Base-by-base conservation (phyloP, 2,888 invertebrate genomes). In the Cephus runcator region DNA sequence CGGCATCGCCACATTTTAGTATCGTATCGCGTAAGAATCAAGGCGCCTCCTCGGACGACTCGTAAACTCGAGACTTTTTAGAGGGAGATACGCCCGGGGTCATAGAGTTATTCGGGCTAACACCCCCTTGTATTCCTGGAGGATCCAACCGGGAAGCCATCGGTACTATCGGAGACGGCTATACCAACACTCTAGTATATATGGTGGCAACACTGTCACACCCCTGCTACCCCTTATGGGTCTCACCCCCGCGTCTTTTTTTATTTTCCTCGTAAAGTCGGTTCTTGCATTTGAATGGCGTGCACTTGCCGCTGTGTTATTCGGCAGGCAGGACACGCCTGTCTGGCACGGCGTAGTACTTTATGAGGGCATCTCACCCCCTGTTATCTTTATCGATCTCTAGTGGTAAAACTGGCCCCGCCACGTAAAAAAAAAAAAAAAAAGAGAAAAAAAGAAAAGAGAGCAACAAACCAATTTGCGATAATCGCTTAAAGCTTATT, bases 51-150 rank as follows among this genome's bases (percentile, higher is more conserved):
- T 79, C 80, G 82, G 79, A 79, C 76, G 78, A 82, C 82, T 83
- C 83, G 83, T 83, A 83, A 86, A 87, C 81, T 80, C 78, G 83
- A 81, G 83, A 82, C 81, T 82, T 83, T 82, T 81, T 79, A 77
- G 79, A 74, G 77, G 77, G 3, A 40, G 40, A 40, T 73, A 78
- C 82, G 80, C 79, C 79, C 79, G 36, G 76, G 69, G 78, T 78
- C 77, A 76, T 79, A 77, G 76, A 77, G 77, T 75, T 33, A 77
- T 73, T 23, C 75, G 1, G 15, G 15, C 40, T 40, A 40, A 40
- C 40, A 40, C 40, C 15, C 40, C 15, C 40, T 40, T 40, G 40
- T 40, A 40, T 15, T 40, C 40, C 40, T 15, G 6, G 4, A 40
- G 40, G 40, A 40, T 40, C 15, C 15, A 40, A 40, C 40, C 40